Evolutionary conservation across 1,140 invertebrate genomes (phyloP).

Genomic region (Trichomalopsis sarcophagae): DNA sequence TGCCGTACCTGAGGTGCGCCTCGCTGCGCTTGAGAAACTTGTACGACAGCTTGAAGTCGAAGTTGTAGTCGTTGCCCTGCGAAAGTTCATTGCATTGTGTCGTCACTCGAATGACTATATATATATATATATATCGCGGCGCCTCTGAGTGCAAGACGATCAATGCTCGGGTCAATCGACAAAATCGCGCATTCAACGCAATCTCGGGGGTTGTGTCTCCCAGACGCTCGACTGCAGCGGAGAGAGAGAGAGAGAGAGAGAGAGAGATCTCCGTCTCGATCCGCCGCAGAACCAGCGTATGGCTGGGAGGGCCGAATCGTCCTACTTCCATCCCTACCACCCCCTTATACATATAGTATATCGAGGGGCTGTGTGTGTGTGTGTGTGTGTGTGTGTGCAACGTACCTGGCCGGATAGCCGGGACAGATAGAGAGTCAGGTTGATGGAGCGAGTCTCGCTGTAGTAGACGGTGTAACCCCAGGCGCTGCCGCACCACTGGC

Average conservation of each 20-base stretch:
- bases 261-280: too few species aligned
- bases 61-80: constrained; percentile 85
- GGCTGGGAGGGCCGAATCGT: background rate
- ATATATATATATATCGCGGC: too few species aligned
- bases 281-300: background rate
- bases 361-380: background rate
- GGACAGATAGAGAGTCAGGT: constrained; percentile 82
- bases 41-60: constrained; percentile 89
- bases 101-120: too few species aligned
- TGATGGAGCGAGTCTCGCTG: constrained; percentile 86
- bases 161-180: too few species aligned
- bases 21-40: constrained; percentile 86
- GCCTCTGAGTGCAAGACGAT: too few species aligned
- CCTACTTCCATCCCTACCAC: background rate
- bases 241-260: too few species aligned
- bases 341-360: too few species aligned
- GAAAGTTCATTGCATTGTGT: too few species aligned
- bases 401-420: constrained; percentile 83
- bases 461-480: constrained; percentile 91
- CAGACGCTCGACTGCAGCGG: too few species aligned
- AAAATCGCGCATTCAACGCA: too few species aligned
- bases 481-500: constrained; percentile 89
- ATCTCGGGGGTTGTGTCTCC: too few species aligned
- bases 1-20: constrained; percentile 85
- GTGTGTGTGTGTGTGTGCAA: background rate